These are phyloP conservation scores for Parambassis ranga DNA, from an alignment of 2,797 vertebrate species.

Conservation along the genomic window DNA sequence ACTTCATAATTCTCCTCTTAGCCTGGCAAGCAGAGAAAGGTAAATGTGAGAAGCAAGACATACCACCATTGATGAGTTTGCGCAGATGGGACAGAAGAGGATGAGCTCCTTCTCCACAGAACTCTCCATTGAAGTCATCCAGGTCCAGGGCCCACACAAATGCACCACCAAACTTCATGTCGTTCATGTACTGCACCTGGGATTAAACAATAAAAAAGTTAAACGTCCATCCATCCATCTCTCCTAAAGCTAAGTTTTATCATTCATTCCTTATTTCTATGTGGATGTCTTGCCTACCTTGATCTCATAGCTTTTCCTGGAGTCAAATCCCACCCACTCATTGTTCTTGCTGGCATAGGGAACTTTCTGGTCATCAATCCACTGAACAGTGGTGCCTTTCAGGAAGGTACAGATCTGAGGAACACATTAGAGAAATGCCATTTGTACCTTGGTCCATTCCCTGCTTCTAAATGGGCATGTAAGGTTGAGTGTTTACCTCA, in stretches of 20 bases:
- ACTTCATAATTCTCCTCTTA: too few species aligned
- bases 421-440: too few species aligned
- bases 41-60: too few species aligned
- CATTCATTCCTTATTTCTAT: background rate
- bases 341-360: conserved; percentile 82
- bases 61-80: conserved; percentile 58
- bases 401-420: conserved; percentile 83
- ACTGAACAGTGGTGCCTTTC: conserved; percentile 67
- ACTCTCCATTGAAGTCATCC: conserved; percentile 78
- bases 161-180: conserved; percentile 72
- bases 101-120: conserved; percentile 72
- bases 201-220: background rate
- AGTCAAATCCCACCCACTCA: conserved; percentile 90
- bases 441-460: too few species aligned
- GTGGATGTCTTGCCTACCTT: conserved; percentile 74
- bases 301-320: conserved; percentile 77
- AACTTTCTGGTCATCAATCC: conserved; percentile 83
- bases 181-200: conserved; percentile 72
- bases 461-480: too few species aligned
- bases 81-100: conserved; percentile 59
- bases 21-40: too few species aligned
- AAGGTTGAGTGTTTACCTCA: conserved; percentile 74
- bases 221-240: too few species aligned
- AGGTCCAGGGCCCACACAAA: conserved; percentile 82
- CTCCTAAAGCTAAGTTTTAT: too few species aligned